A percentile compares a stretch with the other conserved stretches of the same genome.
Conservation (phyloP, 1,140 invertebrate genomes). For the Diabrotica undecimpunctata region DNA sequence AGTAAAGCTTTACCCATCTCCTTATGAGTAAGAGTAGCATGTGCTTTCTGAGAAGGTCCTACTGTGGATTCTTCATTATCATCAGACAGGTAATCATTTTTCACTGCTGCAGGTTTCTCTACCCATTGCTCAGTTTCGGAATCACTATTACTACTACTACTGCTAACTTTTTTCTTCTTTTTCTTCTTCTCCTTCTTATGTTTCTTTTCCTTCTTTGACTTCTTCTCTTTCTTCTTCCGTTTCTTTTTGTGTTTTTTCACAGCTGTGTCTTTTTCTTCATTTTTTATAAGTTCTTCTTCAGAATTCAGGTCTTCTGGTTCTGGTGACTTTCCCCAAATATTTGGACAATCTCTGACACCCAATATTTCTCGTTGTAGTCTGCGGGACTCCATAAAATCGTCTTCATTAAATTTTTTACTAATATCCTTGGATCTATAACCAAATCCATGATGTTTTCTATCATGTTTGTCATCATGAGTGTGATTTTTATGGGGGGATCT, state of each 20-base stretch:
- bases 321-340: slow-evolving; percentile 73
- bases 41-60: slow-evolving; percentile 68
- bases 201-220: slow-evolving; percentile 51
- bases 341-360: slow-evolving; percentile 61
- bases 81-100: slow-evolving; percentile 40
- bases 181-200: slow-evolving; percentile 50
- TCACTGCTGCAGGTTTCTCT: slow-evolving; percentile 57
- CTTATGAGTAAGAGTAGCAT: slow-evolving; percentile 68
- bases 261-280: slow-evolving; percentile 47
- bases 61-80: slow-evolving; percentile 58
- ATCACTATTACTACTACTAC: slow-evolving; percentile 38
- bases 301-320: slow-evolving; percentile 50
- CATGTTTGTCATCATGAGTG: background rate
- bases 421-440: slow-evolving; percentile 16
- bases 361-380: slow-evolving; percentile 69
- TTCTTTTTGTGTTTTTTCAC: slow-evolving; percentile 42
- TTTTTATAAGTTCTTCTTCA: slow-evolving; percentile 13
- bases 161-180: slow-evolving; percentile 44
- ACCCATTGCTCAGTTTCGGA: slow-evolving; percentile 61
- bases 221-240: slow-evolving; percentile 48
- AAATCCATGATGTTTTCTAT: background rate
- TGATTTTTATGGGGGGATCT: background rate
- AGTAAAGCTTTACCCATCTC: slow-evolving; percentile 87
- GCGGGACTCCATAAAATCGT: slow-evolving; percentile 61
- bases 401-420: slow-evolving; percentile 40